Evolutionary conservation across 2,888 invertebrate genomes (phyloP).

Genomic region (Acrobasis repandana): DNA sequence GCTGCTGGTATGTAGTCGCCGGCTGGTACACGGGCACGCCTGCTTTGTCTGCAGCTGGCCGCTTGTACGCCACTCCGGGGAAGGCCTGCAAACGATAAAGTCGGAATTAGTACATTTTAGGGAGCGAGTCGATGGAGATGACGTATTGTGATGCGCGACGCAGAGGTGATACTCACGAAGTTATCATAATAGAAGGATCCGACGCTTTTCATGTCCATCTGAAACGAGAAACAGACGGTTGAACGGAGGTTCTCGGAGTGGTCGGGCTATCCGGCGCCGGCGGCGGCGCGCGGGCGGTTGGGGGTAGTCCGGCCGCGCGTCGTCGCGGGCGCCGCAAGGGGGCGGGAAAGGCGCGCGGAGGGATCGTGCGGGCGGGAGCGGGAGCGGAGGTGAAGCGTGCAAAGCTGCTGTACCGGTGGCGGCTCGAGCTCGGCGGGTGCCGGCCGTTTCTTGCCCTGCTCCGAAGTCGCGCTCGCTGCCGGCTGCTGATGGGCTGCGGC

Average conservation of each 20-base stretch:
- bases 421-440: constrained; percentile 84
- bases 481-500: constrained; percentile 85
- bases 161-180: constrained; percentile 90
- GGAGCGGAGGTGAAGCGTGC: constrained; percentile 83
- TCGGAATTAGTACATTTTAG: not conserved
- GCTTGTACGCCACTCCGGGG: constrained; percentile 97
- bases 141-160: not conserved
- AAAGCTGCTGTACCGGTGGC: constrained; percentile 95
- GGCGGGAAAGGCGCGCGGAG: constrained; percentile 53
- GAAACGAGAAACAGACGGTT: constrained; percentile 84
- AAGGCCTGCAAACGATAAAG: constrained; percentile 86
- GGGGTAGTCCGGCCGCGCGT: constrained; percentile 48
- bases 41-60: constrained; percentile 97
- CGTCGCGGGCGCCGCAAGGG: constrained; percentile 60
- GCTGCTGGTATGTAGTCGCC: constrained; percentile 96
- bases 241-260: constrained; percentile 57
- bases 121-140: not conserved
- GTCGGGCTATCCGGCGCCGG: constrained; percentile 38
- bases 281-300: constrained; percentile 57
- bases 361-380: constrained; percentile 48
- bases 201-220: constrained; percentile 98
- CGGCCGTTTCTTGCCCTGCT: constrained; percentile 98
- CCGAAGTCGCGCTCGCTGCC: constrained; percentile 86
- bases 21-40: constrained; percentile 98
- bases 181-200: constrained; percentile 98